Evolutionary conservation across 2,888 invertebrate species (phyloP).

Genomic region (Hemaris fuciformis): DNA sequence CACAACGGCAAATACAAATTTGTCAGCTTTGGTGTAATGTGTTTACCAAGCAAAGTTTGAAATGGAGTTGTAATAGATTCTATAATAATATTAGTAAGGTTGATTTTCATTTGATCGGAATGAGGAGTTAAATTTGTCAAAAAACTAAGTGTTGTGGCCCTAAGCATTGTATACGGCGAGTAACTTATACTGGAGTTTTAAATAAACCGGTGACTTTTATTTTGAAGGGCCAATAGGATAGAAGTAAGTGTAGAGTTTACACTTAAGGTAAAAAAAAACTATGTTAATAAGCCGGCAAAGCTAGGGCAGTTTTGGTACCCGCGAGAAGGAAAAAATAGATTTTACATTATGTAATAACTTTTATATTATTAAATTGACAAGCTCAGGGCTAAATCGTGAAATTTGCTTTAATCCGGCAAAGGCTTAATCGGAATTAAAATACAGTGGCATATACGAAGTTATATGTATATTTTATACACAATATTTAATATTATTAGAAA

Average conservation of each 20-base stretch:
- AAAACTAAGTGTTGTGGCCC: constrained; percentile 36
- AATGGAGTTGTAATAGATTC: not conserved
- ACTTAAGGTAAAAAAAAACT: too few species aligned
- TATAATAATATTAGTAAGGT: constrained; percentile 19
- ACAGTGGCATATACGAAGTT: too few species aligned
- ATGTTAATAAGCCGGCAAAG: too few species aligned
- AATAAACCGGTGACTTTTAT: constrained; percentile 18
- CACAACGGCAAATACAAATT: constrained; percentile 17
- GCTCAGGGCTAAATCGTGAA: too few species aligned
- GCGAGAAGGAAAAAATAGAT: too few species aligned
- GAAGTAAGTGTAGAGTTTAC: not conserved
- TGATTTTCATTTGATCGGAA: constrained; percentile 13
- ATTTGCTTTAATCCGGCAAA: too few species aligned
- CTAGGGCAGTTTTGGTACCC: too few species aligned
- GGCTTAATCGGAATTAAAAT: too few species aligned
- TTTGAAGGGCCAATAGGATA: not conserved
- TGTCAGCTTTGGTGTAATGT: constrained; percentile 33
- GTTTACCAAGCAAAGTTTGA: constrained; percentile 29
- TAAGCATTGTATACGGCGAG: constrained; percentile 52
- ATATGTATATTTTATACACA: too few species aligned
- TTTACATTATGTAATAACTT: too few species aligned
- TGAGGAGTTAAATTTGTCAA: constrained; percentile 20
- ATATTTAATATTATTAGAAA: not conserved
- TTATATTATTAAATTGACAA: too few species aligned
- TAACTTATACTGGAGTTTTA: constrained; percentile 28